phyloP scores from a whole-genome alignment of 2,888 invertebrate genomes.

The Platycheirus rosarum region DNA sequence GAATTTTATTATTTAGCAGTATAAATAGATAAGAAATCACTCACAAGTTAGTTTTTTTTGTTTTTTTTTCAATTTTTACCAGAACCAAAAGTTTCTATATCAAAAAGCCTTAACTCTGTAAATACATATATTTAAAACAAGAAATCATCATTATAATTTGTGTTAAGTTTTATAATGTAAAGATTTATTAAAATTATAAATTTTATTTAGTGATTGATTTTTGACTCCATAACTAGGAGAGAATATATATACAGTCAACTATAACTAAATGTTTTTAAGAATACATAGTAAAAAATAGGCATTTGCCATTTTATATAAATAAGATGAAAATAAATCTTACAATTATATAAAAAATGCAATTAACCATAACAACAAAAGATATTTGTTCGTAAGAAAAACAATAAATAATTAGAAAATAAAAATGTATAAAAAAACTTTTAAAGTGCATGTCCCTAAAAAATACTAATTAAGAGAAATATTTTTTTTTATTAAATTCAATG shows the following conservation, averaged over 20 bases:
- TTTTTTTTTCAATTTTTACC: conserved; percentile 46
- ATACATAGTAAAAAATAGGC: conserved; percentile 27
- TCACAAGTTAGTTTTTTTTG: conserved; percentile 11
- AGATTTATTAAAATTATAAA: conserved; percentile 12
- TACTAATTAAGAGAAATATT: not conserved
- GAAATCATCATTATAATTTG: conserved; percentile 24
- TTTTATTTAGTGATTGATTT: conserved; percentile 20
- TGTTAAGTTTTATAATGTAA: conserved; percentile 38
- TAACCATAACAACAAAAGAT: conserved; percentile 39
- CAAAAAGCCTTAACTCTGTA: conserved; percentile 70
- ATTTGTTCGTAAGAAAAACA: conserved; percentile 36
- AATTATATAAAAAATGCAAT: conserved; percentile 55
- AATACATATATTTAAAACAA: conserved; percentile 34
- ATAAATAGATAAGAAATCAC: not conserved
- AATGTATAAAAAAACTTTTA: conserved; percentile 36
- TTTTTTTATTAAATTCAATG: conserved; percentile 27
- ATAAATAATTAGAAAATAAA: conserved; percentile 29
- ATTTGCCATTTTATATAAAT: conserved; percentile 57
- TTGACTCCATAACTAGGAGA: not conserved
- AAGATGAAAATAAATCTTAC: conserved; percentile 27
- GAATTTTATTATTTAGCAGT: conserved; percentile 10
- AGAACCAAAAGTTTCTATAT: conserved; percentile 74
- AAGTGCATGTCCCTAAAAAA: conserved; percentile 41
- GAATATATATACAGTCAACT: conserved; percentile 13
- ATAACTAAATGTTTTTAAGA: conserved; percentile 29